phyloP scores from a whole-genome alignment of 2,797 vertebrate species.

The Rachycentron canadum region DNA sequence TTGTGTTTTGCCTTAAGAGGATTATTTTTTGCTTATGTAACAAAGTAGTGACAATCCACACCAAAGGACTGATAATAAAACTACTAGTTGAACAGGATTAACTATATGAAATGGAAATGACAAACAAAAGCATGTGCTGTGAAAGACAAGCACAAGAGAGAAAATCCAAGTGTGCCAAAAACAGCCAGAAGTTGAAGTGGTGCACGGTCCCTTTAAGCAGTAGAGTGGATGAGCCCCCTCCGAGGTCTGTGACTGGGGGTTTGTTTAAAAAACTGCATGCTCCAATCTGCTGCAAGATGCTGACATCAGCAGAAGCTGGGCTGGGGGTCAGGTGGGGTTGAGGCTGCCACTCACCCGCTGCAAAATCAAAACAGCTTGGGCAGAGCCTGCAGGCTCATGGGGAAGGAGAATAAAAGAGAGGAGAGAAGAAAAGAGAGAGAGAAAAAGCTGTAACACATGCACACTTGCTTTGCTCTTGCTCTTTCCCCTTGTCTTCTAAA shows the following conservation, averaged over 20 bases:
- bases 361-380: conserved; percentile 79
- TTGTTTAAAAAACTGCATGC: conserved; percentile 85
- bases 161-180: neutral
- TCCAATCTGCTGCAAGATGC: conserved; percentile 85
- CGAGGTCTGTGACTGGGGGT: conserved; percentile 67
- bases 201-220: conserved; percentile 79
- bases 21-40: conserved; percentile 34
- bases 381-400: conserved; percentile 56
- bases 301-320: conserved; percentile 85
- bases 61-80: neutral
- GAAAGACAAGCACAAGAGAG: neutral
- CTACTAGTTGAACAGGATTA: neutral
- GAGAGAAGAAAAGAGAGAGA: conserved; percentile 20
- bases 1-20: conserved; percentile 38
- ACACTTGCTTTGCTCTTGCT: conserved; percentile 27
- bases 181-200: conserved; percentile 37
- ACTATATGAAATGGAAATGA: neutral
- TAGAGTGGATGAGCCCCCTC: conserved; percentile 67
- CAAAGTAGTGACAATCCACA: conserved; percentile 5
- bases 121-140: conserved; percentile 10
- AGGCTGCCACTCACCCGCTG: conserved; percentile 81
- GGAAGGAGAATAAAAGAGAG: conserved; percentile 46
- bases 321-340: conserved; percentile 82
- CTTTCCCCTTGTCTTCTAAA: conserved; percentile 5
- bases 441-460: conserved; percentile 46